Evolutionary conservation across 2,113 vertebrate genomes (phyloP).

Genomic region (Ictalurus furcatus): DNA sequence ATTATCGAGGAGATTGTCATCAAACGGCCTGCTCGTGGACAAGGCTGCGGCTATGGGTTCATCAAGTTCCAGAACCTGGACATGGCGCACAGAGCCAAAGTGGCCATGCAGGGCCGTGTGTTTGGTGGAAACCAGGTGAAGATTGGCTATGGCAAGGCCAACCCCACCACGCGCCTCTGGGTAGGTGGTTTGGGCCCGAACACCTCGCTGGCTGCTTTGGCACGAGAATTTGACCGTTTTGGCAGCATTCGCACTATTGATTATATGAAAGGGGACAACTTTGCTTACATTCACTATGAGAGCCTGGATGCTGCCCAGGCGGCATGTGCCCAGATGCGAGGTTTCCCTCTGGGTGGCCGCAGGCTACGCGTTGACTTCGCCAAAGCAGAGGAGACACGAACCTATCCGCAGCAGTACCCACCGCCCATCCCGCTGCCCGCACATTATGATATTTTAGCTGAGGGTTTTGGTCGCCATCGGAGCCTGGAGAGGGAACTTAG

Average conservation of each 20-base stretch:
- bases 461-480: slow-evolving; percentile 83
- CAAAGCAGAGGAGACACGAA: slow-evolving; percentile 87
- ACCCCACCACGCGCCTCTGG: slow-evolving; percentile 95
- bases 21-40: slow-evolving; percentile 87
- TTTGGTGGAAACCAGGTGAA: slow-evolving; percentile 94
- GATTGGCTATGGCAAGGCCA: slow-evolving; percentile 96
- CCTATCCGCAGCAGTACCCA: slow-evolving; percentile 83
- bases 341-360: slow-evolving; percentile 87
- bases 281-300: slow-evolving; percentile 96
- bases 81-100: slow-evolving; percentile 96
- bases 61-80: slow-evolving; percentile 98
- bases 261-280: slow-evolving; percentile 95
- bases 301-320: slow-evolving; percentile 94
- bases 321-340: slow-evolving; percentile 94
- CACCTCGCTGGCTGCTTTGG: slow-evolving; percentile 88
- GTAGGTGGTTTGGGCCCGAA: slow-evolving; percentile 91
- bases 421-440: slow-evolving; percentile 75
- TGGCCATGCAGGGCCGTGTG: slow-evolving; percentile 93
- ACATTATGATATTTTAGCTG: slow-evolving; percentile 85
- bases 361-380: slow-evolving; percentile 94
- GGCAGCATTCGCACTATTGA: slow-evolving; percentile 96
- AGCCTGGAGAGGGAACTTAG: slow-evolving; percentile 89
- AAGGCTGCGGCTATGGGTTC: slow-evolving; percentile 92
- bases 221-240: slow-evolving; percentile 95
- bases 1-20: slow-evolving; percentile 97